Base-by-base conservation (phyloP, 1,140 invertebrate species). In the Helicoverpa zea region DNA sequence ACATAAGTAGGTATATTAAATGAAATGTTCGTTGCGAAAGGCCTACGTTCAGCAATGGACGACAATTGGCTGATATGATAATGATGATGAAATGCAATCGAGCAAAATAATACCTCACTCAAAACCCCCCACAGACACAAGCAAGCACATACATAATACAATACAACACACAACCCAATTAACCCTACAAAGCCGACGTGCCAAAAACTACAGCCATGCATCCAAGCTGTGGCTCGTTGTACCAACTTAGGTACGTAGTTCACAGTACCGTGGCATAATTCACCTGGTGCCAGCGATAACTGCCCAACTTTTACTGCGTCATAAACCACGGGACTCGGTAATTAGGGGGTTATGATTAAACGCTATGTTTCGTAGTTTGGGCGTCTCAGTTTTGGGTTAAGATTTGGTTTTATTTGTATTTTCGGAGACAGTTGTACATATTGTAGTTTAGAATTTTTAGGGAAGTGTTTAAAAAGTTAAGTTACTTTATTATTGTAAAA, bases 181-280 rank as follows among this genome's bases (percentile, higher is more conserved):
- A 74, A 58, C 70, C 30, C 54, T 70, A 51, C 5, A 54, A 56
- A 35, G 70, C 70, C 14, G 29, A 58, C 52, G 70, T 58, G 29
- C 51, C 70, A 73, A 58, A 73, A 56, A 54, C 52, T 73, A 58
- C 52, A 58, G 70, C 52, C 13, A 56, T 56, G 52, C 52, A 73
- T 58, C 29, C 70, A 73, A 73, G 70, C 70, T 73, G 70, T 73
- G 29, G 52, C 70, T 43, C 64, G 10, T 66, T 66, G 66, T 73
- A 43, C 23, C 51, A 56, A 47, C 29, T 64, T 43, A 23, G 23
- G 23, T 23, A 64, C 63, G 35, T 64, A 64, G 14, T 64, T 35
- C 11, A n/a, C 63, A 47, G 18, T 29, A 59, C 5, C 58, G 9
- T 63, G 23, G 35, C 52, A 73, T 73, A 73, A 73, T 4, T 73